Evolutionary conservation across 2,888 invertebrate species (phyloP), one percentile per base, ranked within the genome.

Genomic region (Drosophila tanythrix): DNA sequence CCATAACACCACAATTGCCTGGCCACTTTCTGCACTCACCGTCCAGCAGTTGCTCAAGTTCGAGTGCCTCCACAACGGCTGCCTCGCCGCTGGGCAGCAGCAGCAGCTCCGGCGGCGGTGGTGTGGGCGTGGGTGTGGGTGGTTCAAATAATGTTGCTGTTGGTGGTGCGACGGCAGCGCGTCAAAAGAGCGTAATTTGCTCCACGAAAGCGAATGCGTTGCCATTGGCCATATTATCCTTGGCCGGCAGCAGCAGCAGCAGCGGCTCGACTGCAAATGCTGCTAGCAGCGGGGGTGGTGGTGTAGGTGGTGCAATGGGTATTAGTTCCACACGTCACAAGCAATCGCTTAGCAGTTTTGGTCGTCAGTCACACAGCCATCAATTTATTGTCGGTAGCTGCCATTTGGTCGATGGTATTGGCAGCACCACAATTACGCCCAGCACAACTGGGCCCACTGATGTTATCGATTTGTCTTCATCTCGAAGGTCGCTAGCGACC

Each of bases 381-480:
- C 84, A 73, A 50, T 81, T 76, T 79, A 78, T 59, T 74, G 67
- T 81, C n/a, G 74, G 77, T 74, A 77, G 71, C 57, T 57, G 68
- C 63, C 74, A 73, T 27, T 79, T 70, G 74, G 74, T 64, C 35
- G 50, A 51, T 25, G 70, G 76, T 63, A 72, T 68, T 70, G 64
- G 70, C 51, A 79, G 66, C 60, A 83, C 87, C 79, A 81, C 86
- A 82, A 77, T 84, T 68, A 86, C 89, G 83, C 83, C 85, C 79
- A 82, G 86, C 77, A 83, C 85, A 64, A 84, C 88, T 21, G 21
- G 21, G 74, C 89, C 93, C 81, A 92, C 92, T 90, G 91, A 93
- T 78, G 94, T 94, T 81, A 94, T 94, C 76, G 94, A 94, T 92
- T 93, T 94, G 76, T 94, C 94, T 85, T 94, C 94, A 82, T 93